These are phyloP conservation scores for Panulirus ornatus DNA, from an alignment of 1,140 invertebrate genomes.

Conservation along the genomic window DNA sequence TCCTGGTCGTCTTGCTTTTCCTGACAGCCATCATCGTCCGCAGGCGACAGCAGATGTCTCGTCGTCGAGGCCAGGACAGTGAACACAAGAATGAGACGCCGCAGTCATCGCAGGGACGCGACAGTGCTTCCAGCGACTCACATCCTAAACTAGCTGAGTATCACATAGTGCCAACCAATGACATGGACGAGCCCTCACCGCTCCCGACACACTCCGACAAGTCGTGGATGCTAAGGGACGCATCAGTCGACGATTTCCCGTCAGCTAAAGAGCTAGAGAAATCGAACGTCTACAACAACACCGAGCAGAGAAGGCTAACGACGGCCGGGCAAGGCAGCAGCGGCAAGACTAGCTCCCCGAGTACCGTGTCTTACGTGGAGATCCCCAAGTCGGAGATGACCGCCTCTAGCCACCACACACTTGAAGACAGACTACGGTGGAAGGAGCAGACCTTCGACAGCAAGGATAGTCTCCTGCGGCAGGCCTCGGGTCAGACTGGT, in stretches of 20 bases:
- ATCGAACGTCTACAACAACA: constrained; percentile 36
- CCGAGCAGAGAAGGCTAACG: constrained; percentile 27
- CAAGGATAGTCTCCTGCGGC: constrained; percentile 50
- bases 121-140: constrained; percentile 51
- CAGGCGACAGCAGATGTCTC: constrained; percentile 15
- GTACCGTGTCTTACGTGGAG: constrained; percentile 68
- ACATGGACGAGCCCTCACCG: constrained; percentile 79
- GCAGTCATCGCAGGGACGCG: constrained; percentile 48
- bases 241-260: constrained; percentile 63
- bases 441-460: constrained; percentile 44
- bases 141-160: constrained; percentile 82
- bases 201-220: constrained; percentile 78
- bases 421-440: constrained; percentile 52
- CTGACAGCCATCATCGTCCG: constrained; percentile 46
- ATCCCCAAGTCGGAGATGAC: constrained; percentile 64
- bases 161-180: constrained; percentile 84
- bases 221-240: constrained; percentile 64
- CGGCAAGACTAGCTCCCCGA: constrained; percentile 46
- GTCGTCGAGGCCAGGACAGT: constrained; percentile 33
- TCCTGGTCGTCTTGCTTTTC: constrained; percentile 48
- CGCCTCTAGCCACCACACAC: neutral
- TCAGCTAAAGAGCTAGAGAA: constrained; percentile 62
- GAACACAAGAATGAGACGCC: constrained; percentile 62
- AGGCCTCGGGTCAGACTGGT: constrained; percentile 32
- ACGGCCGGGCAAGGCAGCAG: constrained; percentile 22